These are phyloP conservation scores for Perca fluviatilis DNA, from an alignment of 2,113 vertebrate species.

Conservation along the genomic window DNA sequence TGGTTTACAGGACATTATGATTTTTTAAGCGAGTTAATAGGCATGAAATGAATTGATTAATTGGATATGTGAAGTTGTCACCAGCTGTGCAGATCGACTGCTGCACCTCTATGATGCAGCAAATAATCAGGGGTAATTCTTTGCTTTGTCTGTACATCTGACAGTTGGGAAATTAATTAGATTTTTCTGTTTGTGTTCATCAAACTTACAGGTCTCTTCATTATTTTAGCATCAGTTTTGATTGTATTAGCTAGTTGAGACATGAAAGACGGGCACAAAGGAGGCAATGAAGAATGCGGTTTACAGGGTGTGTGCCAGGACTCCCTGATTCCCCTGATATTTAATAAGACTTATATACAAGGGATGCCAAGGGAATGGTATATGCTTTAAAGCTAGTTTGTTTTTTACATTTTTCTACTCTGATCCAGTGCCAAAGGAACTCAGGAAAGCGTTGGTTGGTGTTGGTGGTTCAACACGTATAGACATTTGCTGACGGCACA, in stretches of 20 bases:
- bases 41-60: conserved; percentile 50
- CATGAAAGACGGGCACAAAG: too few relatives aligned
- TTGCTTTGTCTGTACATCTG: background rate
- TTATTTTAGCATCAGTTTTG: background rate
- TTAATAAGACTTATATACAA: background rate
- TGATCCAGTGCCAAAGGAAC: background rate
- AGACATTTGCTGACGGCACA: conserved; percentile 14
- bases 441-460: background rate
- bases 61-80: conserved; percentile 24
- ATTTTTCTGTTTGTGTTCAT: conserved; percentile 15
- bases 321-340: background rate
- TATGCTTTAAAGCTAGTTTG: background rate
- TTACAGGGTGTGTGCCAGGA: background rate
- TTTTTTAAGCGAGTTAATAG: conserved; percentile 48
- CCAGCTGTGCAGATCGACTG: conserved; percentile 8
- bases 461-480: background rate
- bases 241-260: too few relatives aligned
- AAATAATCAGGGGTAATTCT: conserved; percentile 8
- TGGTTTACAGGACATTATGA: conserved; percentile 24
- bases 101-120: conserved; percentile 18
- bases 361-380: background rate
- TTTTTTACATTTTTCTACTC: background rate
- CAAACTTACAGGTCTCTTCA: background rate
- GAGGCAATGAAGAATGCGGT: background rate
- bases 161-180: conserved; percentile 2